A percentile compares a stretch with the other conserved stretches of the same genome.
Evolutionary conservation across 2,113 vertebrate genomes (phyloP).

Genomic region (Herpailurus yagouaroundi): DNA sequence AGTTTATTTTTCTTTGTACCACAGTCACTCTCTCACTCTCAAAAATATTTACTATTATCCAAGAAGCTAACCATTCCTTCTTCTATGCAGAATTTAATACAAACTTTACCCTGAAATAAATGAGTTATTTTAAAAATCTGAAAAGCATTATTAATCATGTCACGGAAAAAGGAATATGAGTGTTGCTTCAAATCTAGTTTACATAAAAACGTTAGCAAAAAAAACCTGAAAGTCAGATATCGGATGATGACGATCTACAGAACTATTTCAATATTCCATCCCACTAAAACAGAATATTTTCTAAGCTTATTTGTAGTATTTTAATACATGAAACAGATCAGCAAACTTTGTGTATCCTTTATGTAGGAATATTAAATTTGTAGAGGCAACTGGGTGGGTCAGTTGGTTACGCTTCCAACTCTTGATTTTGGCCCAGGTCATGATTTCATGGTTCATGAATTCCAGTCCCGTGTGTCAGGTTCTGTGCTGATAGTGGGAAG

Average conservation of each 20-base stretch:
- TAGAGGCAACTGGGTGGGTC: not conserved
- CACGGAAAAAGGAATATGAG: not conserved
- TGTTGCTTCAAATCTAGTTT: not conserved
- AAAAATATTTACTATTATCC: not conserved
- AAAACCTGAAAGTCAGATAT: not conserved
- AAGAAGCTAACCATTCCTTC: too few species aligned
- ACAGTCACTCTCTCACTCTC: not conserved
- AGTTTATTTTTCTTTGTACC: not conserved
- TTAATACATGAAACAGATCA: not conserved
- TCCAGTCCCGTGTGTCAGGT: too few species aligned
- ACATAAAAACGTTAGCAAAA: not conserved
- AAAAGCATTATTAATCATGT: not conserved
- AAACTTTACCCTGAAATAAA: not conserved
- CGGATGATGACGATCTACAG: not conserved
- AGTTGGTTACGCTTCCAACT: too few species aligned
- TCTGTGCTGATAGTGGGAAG: too few species aligned
- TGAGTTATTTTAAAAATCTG: not conserved
- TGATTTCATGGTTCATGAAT: too few species aligned
- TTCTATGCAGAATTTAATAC: not conserved
- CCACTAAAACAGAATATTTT: not conserved
- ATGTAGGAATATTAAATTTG: not conserved
- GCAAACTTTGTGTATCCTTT: not conserved
- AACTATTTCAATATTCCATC: not conserved
- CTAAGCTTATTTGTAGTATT: not conserved
- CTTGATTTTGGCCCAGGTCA: too few species aligned